Evolutionary conservation across 2,113 vertebrate species (phyloP).

Genomic region (Sisor rabdophorus): DNA sequence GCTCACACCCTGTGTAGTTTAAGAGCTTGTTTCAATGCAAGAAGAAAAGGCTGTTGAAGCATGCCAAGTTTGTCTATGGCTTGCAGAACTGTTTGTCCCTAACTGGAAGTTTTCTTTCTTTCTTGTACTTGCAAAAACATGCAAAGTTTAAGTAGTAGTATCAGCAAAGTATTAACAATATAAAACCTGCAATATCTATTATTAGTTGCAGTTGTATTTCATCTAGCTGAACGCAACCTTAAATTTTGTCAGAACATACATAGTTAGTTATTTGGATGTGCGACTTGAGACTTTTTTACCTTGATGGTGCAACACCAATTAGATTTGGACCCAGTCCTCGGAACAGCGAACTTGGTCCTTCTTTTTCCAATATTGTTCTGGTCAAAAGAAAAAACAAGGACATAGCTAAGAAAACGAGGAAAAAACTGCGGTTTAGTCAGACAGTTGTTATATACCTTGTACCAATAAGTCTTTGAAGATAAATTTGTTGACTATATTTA

Average conservation of each 20-base stretch:
- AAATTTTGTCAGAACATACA: not conserved
- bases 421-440: not conserved
- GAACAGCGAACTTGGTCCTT: slow-evolving; percentile 94
- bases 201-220: not conserved
- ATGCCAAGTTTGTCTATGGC: slow-evolving; percentile 36
- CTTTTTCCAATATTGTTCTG: slow-evolving; percentile 95
- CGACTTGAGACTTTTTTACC: slow-evolving; percentile 68
- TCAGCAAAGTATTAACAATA: too few relatives aligned
- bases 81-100: slow-evolving; percentile 54
- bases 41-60: slow-evolving; percentile 23
- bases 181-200: not conserved
- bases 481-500: not conserved
- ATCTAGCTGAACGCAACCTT: not conserved
- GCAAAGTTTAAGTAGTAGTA: too few relatives aligned
- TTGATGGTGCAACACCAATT: slow-evolving; percentile 93
- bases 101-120: slow-evolving; percentile 24
- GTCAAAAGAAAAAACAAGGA: slow-evolving; percentile 35
- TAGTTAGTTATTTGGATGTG: not conserved
- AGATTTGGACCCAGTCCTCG: slow-evolving; percentile 93
- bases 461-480: slow-evolving; percentile 4
- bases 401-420: not conserved
- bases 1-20: not conserved
- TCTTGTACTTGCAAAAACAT: slow-evolving; percentile 26
- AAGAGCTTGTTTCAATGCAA: slow-evolving; percentile 24
- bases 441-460: not conserved